Base-by-base conservation (phyloP, 2,113 vertebrate species). In the Aix galericulata region DNA sequence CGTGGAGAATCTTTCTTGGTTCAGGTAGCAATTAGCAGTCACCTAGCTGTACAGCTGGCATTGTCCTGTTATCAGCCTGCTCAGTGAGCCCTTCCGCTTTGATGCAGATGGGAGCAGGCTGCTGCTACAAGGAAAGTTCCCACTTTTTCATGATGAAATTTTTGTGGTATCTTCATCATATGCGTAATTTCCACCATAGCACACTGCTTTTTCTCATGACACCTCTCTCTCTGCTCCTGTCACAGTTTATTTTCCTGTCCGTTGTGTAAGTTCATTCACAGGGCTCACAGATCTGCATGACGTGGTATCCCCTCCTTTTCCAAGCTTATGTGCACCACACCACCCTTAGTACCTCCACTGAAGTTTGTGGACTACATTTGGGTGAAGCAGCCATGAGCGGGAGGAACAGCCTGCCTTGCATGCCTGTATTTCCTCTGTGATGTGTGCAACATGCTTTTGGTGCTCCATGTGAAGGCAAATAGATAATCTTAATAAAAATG, bases 11-110 rank as follows among this genome's bases (percentile, higher is more conserved):
- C 76, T 78, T 89, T 71, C 36, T 79, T 36, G 38, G 71, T 34
- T 36, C 53, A 87, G 48, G 73, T 92, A 90, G 42, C 79, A 95
- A 90, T 94, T 97, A 94, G 64, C 69, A 83, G 82, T 72, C 82
- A 58, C 29, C 52, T 82, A 56, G 32, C 11, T 74, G 69, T 74
- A 79, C 63, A 62, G 48, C 64, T 6, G 14, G 23, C 0, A 1
- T 58, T 74, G 8, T 58, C 2, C 2, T 71, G 22, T 62, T 67
- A 40, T 14, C 46, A 64, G 10, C 88, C 76, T 88, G 34, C 56
- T 94, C 32, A 75, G 59, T 46, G 64, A 52, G 13, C 11, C 25
- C 44, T 91, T 34, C 58, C 69, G 48, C 11, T 12, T 14, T 75
- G 52, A 50, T 56, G 59, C 63, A 68, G 74, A 64, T 20, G 5